Evolutionary conservation across 2,888 invertebrate genomes (phyloP), one percentile per base, ranked within the genome.

Genomic region (Lypha dubia): DNA sequence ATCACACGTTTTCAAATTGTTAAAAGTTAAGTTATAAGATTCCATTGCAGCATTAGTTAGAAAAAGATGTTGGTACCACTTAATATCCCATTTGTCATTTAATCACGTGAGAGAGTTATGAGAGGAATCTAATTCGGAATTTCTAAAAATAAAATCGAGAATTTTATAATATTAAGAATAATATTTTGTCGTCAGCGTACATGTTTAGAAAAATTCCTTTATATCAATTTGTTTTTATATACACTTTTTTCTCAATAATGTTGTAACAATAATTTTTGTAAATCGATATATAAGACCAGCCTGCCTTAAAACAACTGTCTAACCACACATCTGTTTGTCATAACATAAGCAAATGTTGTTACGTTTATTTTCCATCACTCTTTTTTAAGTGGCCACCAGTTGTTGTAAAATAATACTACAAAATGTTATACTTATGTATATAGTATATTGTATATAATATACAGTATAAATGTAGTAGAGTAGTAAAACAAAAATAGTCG

Each of bases 401-500:
- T 44, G 32, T 58, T 28, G 44, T 20, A 32, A 46, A 75, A 65
- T 46, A 65, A 44, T 75, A 53, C 44, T 73, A 46, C 20, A 11
- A 65, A 41, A 28, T 8, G 1, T 32, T 49, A 38, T 17, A 35
- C n/a, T n/a, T n/a, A n/a, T n/a, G n/a, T n/a, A n/a, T n/a, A n/a
- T n/a, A n/a, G n/a, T n/a, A n/a, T n/a, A n/a, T n/a, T n/a, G n/a
- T n/a, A n/a, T n/a, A n/a, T n/a, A n/a, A n/a, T 38, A 9, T 35
- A 35, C 15, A 65, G 53, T 44, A 65, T 41, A 44, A 35, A 51
- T 53, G 20, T 65, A 60, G 49, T 51, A 28, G 15, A 63, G 51
- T 80, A 51, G 67, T 71, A 70, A 60, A 51, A 79, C 8, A 46
- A 38, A 3, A 63, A 63, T 41, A 56, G 24, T 17, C 28, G 41